Evolutionary conservation across 2,797 vertebrate genomes (phyloP).

Genomic region (Darevskia mixta): DNA sequence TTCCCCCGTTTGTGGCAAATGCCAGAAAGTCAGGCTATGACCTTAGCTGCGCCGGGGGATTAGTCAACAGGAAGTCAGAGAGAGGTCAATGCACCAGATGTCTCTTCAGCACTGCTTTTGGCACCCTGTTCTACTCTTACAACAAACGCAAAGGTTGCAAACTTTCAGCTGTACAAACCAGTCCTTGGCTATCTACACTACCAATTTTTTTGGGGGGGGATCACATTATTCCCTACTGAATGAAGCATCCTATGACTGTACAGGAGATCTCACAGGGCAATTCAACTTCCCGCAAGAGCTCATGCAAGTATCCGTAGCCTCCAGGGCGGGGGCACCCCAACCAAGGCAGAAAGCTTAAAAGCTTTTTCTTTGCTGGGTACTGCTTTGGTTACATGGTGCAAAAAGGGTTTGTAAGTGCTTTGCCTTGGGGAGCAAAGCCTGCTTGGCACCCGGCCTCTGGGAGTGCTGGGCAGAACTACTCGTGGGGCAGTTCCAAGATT

Average conservation of each 20-base stretch:
- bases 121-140: neutral
- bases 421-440: no score
- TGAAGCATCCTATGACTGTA: neutral
- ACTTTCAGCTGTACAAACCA: neutral
- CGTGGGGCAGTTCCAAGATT: no score
- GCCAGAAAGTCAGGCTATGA: constrained; percentile 45
- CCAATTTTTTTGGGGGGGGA: neutral
- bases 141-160: constrained; percentile 5
- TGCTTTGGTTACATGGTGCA: no score
- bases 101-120: neutral
- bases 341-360: no score
- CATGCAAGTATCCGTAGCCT: no score
- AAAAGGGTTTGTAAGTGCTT: no score
- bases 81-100: neutral
- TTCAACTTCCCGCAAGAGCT: no score
- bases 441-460: no score
- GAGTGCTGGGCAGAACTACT: no score
- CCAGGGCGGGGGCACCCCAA: no score
- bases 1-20: constrained; percentile 13
- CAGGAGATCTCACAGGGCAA: neutral
- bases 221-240: neutral
- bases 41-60: constrained; percentile 35
- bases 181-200: neutral
- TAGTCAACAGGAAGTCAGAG: constrained; percentile 18
- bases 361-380: no score